A percentile compares a stretch with the other conserved stretches of the same genome.
Evolutionary conservation across 2,797 vertebrate species (phyloP).

Genomic region (Halcyon smyrnensis): DNA sequence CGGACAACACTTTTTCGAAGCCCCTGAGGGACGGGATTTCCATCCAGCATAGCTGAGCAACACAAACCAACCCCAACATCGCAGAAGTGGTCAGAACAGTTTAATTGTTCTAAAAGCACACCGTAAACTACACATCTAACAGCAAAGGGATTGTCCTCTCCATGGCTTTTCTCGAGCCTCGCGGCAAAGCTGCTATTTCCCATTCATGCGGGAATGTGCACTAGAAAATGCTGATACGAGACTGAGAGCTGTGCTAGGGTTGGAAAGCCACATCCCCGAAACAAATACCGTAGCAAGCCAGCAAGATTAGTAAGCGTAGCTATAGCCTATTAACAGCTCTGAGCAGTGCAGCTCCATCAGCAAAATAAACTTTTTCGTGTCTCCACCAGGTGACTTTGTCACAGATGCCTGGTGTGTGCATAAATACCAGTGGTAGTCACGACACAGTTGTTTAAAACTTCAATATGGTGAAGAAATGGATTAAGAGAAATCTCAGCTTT

Average conservation of each 20-base stretch:
- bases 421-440: accelerated
- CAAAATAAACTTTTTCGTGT: neutral
- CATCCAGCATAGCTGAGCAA: accelerated
- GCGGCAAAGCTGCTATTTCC: neutral
- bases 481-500: neutral
- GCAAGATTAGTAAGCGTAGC: neutral
- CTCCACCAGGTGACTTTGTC: neutral
- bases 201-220: accelerated
- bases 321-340: neutral
- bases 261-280: neutral
- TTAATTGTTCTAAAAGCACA: neutral
- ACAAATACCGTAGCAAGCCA: neutral
- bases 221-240: neutral
- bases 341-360: neutral
- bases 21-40: neutral
- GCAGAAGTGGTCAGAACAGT: accelerated
- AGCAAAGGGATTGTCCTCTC: accelerated
- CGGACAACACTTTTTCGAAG: neutral
- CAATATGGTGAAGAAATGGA: neutral
- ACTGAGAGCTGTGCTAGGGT: neutral
- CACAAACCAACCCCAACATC: accelerated
- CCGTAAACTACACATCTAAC: accelerated
- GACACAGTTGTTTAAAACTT: neutral
- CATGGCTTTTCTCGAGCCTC: neutral
- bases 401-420: accelerated